phyloP scores from a whole-genome alignment of 2,113 vertebrate species.

The Cichladusa arquata region DNA sequence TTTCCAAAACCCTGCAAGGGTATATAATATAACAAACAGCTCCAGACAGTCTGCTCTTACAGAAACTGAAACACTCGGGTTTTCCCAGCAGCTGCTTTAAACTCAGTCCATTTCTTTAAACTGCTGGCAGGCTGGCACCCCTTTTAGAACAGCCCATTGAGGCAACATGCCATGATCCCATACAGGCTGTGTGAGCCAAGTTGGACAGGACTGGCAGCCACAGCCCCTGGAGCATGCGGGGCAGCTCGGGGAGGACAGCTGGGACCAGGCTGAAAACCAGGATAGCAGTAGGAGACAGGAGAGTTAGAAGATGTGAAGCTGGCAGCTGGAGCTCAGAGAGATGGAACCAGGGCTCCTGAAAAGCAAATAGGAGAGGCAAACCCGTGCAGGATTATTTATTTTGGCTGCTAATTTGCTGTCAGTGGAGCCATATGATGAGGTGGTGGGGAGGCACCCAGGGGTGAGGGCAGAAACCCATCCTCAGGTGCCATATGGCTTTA shows the following conservation, averaged over 20 bases:
- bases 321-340: neutral
- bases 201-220: neutral
- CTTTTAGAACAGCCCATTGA: neutral
- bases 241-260: rapidly evolving
- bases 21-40: neutral
- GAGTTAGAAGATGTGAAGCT: neutral
- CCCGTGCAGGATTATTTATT: neutral
- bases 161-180: too few relatives aligned
- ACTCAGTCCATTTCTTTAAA: neutral
- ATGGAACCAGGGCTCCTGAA: neutral
- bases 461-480: neutral
- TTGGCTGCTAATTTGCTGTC: neutral
- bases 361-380: neutral
- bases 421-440: rapidly evolving
- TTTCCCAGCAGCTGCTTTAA: neutral
- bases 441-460: neutral
- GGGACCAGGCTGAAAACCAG: neutral
- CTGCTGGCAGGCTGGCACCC: neutral
- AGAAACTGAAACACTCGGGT: neutral
- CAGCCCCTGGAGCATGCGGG: neutral
- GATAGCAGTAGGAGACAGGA: neutral
- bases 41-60: neutral
- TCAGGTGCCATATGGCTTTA: neutral
- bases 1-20: neutral
- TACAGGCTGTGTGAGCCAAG: neutral